Evolutionary conservation across 2,797 vertebrate genomes (phyloP).

Genomic region (Sebastes melanostomus): DNA sequence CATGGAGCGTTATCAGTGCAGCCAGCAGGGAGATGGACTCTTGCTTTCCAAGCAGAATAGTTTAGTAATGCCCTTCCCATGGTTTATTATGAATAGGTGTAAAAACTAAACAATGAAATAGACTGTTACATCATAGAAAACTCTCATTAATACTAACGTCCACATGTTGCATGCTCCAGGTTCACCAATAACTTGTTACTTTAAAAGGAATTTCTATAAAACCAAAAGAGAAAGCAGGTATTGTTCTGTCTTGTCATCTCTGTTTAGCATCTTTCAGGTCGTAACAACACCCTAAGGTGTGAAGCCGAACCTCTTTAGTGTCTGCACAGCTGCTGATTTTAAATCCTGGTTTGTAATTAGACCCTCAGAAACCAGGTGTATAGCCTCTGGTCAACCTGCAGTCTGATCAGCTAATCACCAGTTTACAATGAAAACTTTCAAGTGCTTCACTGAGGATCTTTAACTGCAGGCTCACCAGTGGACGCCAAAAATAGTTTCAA

Average conservation of each 20-base stretch:
- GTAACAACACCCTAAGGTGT: conserved; percentile 61
- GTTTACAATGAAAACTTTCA: conserved; percentile 6
- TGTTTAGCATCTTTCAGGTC: conserved; percentile 9
- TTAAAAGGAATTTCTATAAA: not conserved
- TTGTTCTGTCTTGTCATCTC: not conserved
- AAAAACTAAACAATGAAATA: not conserved
- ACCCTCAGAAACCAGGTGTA: conserved; percentile 52
- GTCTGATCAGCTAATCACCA: conserved; percentile 22
- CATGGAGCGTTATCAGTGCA: conserved; percentile 24
- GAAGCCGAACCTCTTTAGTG: conserved; percentile 26
- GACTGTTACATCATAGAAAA: not conserved
- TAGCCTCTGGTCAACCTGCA: conserved; percentile 29
- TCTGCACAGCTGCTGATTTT: conserved; percentile 50
- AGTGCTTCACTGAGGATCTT: conserved; percentile 1
- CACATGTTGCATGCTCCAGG: not conserved
- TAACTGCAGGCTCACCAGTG: not conserved
- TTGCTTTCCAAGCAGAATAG: not conserved
- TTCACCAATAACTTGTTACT: not conserved
- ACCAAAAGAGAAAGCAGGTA: not conserved
- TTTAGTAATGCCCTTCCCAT: not conserved
- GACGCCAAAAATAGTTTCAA: conserved; percentile 48
- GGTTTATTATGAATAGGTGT: not conserved
- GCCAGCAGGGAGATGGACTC: conserved; percentile 15
- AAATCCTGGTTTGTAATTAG: conserved; percentile 52
- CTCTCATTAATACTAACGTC: not conserved